A percentile compares a stretch with the other conserved stretches of the same genome.
These are phyloP conservation scores for Synergus itoensis DNA, from an alignment of 2,888 invertebrate genomes.

Conservation along the genomic window DNA sequence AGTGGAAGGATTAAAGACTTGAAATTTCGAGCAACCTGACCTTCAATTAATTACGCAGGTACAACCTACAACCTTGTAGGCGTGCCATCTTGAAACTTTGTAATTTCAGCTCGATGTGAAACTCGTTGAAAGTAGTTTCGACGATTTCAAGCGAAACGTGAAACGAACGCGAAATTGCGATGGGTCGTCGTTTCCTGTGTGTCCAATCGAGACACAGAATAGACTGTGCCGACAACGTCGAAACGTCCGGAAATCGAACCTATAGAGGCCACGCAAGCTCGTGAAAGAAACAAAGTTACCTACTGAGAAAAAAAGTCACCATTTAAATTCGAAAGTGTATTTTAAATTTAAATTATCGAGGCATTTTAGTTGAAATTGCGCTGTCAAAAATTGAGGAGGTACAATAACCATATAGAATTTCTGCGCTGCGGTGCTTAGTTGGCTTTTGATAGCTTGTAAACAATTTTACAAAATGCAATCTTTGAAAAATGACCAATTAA, in stretches of 20 bases:
- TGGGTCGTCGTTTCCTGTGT: background rate
- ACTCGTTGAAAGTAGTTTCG: constrained; percentile 37
- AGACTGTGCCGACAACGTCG: background rate
- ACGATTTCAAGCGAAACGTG: constrained; percentile 38
- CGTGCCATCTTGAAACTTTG: constrained; percentile 40
- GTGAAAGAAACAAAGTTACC: background rate
- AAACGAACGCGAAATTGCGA: constrained; percentile 38
- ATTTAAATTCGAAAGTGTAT: constrained; percentile 8
- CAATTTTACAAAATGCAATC: too few species aligned
- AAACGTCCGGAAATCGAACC: constrained; percentile 6
- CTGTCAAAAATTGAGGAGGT: too few species aligned
- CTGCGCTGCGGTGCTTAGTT: too few species aligned
- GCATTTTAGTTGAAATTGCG: too few species aligned
- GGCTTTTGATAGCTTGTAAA: too few species aligned
- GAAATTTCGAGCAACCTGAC: constrained; percentile 35
- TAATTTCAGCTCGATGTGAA: constrained; percentile 32
- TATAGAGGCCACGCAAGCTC: background rate
- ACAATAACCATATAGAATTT: too few species aligned
- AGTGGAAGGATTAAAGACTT: constrained; percentile 11
- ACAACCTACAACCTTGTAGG: constrained; percentile 6
- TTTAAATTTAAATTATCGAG: background rate
- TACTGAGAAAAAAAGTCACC: background rate
- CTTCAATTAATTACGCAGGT: constrained; percentile 31
- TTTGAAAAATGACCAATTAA: too few species aligned
- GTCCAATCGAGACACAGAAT: constrained; percentile 12